A percentile compares a stretch with the other conserved stretches of the same genome.
Conservation (phyloP, 2,888 invertebrate species). For the Aquatica leii region DNA sequence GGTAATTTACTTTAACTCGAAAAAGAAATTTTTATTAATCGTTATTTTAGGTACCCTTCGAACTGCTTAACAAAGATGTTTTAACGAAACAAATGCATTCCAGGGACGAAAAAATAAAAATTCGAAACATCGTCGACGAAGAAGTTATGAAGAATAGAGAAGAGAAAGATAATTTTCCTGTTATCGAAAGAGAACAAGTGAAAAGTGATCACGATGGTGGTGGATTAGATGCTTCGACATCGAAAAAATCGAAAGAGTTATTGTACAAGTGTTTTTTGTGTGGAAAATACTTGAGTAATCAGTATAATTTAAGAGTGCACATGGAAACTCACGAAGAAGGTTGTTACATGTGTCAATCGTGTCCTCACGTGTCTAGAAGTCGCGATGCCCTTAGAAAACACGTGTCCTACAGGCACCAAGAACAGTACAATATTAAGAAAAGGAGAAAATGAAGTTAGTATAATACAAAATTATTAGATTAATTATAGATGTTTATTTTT, state of each 20-base stretch:
- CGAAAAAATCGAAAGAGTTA: constrained; percentile 28
- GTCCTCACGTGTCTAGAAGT: constrained; percentile 87
- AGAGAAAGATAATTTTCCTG: no score
- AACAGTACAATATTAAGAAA: constrained; percentile 61
- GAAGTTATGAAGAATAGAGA: no score
- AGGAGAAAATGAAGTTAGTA: constrained; percentile 53
- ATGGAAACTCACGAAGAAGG: constrained; percentile 92
- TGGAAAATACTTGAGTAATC: constrained; percentile 88
- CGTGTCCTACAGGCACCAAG: constrained; percentile 86
- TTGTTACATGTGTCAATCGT: constrained; percentile 86
- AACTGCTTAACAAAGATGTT: no score
- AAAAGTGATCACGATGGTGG: no score
- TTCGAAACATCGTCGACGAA: no score
- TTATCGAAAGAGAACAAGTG: no score
- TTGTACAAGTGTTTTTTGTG: constrained; percentile 77
- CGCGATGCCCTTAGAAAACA: constrained; percentile 88
- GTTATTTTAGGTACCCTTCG: no score
- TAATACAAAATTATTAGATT: neutral
- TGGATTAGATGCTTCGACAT: constrained; percentile 2
- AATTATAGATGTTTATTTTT: no score
- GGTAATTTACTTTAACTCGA: no score
- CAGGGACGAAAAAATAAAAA: no score
- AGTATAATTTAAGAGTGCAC: constrained; percentile 88
- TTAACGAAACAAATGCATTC: no score
- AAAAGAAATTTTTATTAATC: no score